Percentiles rank a stretch among this genome's conserved stretches.
These are phyloP conservation scores for Acanthaster planci DNA, from an alignment of 35 echinoderm and acorn worm genomes.

Conservation along the genomic window DNA sequence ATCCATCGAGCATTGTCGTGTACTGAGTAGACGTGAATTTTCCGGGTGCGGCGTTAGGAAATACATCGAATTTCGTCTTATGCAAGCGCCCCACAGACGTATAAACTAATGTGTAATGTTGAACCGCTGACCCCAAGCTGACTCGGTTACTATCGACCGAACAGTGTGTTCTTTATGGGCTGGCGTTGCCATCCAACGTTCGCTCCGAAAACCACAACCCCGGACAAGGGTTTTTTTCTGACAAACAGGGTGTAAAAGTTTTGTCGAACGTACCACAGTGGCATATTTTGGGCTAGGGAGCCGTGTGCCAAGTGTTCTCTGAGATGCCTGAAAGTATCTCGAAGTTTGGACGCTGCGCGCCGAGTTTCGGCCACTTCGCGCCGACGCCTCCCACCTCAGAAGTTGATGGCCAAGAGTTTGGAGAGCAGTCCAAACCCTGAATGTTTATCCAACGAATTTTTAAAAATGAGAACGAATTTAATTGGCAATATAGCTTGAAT, in stretches of 20 bases:
- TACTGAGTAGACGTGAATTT: background rate
- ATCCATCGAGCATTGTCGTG: background rate
- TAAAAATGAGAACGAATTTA: constrained; percentile 24
- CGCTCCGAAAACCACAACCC: constrained; percentile 14
- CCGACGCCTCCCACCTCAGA: background rate
- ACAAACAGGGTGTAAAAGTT: constrained; percentile 24
- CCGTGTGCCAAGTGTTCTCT: background rate
- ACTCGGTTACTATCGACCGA: constrained; percentile 15
- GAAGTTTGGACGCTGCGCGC: constrained; percentile 25
- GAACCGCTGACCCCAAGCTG: constrained; percentile 14
- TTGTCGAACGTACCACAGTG: background rate
- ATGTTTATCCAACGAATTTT: constrained; percentile 32
- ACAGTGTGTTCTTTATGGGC: constrained; percentile 1
- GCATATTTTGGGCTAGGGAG: background rate
- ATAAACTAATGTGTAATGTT: constrained; percentile 30
- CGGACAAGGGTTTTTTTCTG: constrained; percentile 8
- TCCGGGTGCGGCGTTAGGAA: background rate
- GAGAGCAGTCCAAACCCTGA: background rate
- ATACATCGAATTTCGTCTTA: constrained; percentile 23
- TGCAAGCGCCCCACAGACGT: constrained; percentile 16
- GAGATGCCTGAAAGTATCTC: background rate
- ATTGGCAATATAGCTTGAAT: constrained; percentile 11
- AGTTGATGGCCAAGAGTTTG: constrained; percentile 2
- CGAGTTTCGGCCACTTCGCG: constrained; percentile 13
- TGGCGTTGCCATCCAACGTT: constrained; percentile 10